Conservation (phyloP, 2,797 vertebrate genomes). For the Iguana delicatissima region DNA sequence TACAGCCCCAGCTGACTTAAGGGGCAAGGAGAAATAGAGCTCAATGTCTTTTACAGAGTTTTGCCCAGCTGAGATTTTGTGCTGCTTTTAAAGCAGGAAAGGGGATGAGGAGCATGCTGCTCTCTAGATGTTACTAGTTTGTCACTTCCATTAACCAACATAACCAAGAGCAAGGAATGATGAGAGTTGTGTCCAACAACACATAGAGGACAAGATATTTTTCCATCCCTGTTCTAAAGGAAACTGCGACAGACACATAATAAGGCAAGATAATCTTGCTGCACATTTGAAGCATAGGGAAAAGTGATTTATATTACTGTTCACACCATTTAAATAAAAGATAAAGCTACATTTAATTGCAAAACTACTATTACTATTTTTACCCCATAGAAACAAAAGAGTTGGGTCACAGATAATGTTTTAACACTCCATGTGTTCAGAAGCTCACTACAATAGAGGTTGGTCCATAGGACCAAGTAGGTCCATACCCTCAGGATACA, state of each 20-base stretch:
- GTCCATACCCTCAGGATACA: too few relatives aligned
- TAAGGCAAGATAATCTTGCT: not conserved
- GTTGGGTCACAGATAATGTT: not conserved
- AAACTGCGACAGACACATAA: not conserved
- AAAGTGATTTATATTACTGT: not conserved
- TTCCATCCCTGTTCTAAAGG: not conserved
- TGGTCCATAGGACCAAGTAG: too few relatives aligned
- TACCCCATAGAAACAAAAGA: not conserved
- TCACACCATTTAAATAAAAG: not conserved
- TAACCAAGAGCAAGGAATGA: not conserved
- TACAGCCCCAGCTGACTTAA: too few relatives aligned
- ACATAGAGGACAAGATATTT: not conserved
- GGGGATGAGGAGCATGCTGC: not conserved
- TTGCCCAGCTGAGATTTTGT: too few relatives aligned
- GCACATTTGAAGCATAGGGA: not conserved
- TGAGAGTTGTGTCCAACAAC: not conserved
- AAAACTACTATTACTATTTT: not conserved
- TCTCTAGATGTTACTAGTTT: too few relatives aligned
- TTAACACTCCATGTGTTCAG: not conserved
- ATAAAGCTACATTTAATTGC: conserved; percentile 2
- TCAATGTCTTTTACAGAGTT: not conserved
- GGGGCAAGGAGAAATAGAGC: too few relatives aligned
- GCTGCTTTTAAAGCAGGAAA: not conserved
- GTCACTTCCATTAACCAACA: too few relatives aligned
- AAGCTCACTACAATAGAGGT: not conserved